Evolutionary conservation across 2,113 vertebrate species (phyloP).

Genomic region (Megaceryle maxima): DNA sequence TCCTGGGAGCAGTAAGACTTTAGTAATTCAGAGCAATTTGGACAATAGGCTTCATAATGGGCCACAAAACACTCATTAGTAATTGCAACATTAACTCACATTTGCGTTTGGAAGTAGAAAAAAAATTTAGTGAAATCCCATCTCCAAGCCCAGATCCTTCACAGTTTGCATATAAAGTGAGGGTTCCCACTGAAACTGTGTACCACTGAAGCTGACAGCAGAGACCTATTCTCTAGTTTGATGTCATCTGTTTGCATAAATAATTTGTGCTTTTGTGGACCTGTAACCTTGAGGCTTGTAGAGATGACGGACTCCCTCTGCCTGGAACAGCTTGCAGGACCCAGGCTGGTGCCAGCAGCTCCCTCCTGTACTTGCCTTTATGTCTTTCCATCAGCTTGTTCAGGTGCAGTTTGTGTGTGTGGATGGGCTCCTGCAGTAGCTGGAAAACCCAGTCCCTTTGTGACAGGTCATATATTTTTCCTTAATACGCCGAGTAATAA

Average conservation of each 20-base stretch:
- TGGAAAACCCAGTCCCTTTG: background rate
- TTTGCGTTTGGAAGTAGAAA: background rate
- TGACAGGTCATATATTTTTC: rapidly evolving
- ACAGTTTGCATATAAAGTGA: rapidly evolving
- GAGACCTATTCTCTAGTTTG: background rate
- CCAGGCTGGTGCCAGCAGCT: background rate
- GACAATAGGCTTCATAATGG: background rate
- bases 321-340: background rate
- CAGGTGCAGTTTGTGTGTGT: background rate
- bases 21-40: background rate
- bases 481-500: rapidly evolving
- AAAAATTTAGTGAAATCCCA: background rate
- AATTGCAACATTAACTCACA: background rate
- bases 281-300: background rate
- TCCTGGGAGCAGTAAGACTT: background rate
- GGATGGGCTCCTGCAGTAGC: rapidly evolving
- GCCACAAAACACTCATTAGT: background rate
- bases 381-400: background rate
- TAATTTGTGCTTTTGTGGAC: too few species aligned
- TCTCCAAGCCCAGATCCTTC: background rate
- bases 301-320: background rate
- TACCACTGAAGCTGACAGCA: rapidly evolving
- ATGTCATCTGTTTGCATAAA: background rate
- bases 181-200: background rate
- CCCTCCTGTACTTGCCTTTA: too few species aligned